Conservation (phyloP, 1,140 invertebrate genomes). For the Eubasilissa regina region DNA sequence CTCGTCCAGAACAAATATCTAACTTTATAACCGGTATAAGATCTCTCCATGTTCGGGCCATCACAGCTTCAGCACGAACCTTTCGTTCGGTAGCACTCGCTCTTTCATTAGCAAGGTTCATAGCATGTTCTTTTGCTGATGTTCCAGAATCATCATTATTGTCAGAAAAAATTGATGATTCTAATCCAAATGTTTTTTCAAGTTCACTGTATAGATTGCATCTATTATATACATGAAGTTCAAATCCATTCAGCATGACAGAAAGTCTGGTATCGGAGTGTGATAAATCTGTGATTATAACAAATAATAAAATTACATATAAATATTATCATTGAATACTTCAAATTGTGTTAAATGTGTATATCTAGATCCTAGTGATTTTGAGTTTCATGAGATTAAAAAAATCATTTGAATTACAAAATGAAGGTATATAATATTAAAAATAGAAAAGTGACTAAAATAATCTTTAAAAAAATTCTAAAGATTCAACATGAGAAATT, state of each 20-base stretch:
- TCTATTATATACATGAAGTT: conserved; percentile 96
- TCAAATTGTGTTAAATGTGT: not conserved
- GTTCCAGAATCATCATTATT: conserved; percentile 66
- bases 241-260: conserved; percentile 95
- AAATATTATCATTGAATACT: not conserved
- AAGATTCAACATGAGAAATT: no score
- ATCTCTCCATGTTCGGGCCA: conserved; percentile 93
- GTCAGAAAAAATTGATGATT: conserved; percentile 81
- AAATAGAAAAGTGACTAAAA: no score
- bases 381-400: no score
- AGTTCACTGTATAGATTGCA: conserved; percentile 90
- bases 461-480: no score
- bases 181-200: conserved; percentile 91
- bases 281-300: conserved; percentile 84
- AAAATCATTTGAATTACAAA: no score
- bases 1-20: conserved; percentile 90
- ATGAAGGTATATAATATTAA: no score
- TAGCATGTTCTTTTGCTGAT: conserved; percentile 72
- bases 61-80: conserved; percentile 81
- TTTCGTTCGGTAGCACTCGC: conserved; percentile 74
- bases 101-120: conserved; percentile 76
- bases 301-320: not conserved
- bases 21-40: conserved; percentile 97
- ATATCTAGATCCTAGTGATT: no score
- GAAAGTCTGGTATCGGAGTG: conserved; percentile 95